Evolutionary conservation across 2,888 invertebrate species (phyloP).

Genomic region (Tetragonisca angustula): DNA sequence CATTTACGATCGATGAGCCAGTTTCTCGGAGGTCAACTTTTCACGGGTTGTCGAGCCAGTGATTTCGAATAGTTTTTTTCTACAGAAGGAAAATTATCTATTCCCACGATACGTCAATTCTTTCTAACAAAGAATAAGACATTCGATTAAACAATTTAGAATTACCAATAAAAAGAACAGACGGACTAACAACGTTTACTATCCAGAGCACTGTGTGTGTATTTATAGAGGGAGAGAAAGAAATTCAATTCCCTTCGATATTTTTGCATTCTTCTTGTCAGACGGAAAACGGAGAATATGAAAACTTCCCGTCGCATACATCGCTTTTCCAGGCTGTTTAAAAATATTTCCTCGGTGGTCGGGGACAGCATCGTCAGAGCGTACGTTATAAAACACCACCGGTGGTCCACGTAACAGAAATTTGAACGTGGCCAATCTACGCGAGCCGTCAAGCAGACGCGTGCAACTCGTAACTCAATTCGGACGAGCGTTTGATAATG

Average conservation of each 20-base stretch:
- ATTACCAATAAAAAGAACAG: too few relatives aligned
- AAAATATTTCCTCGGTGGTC: background rate
- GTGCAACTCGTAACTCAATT: slow-evolving; percentile 2
- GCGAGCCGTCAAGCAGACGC: background rate
- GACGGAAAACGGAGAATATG: background rate
- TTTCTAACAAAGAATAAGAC: too few relatives aligned
- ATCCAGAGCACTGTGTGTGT: too few relatives aligned
- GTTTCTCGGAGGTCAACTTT: slow-evolving; percentile 60
- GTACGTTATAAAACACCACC: background rate
- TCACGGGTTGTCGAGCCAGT: slow-evolving; percentile 2
- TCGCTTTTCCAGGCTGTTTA: background rate
- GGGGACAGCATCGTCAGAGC: background rate
- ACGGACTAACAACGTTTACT: too few relatives aligned
- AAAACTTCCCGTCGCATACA: too few relatives aligned
- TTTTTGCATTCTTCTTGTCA: too few relatives aligned
- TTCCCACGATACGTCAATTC: background rate
- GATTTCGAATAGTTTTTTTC: slow-evolving; percentile 4
- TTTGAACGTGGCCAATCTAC: background rate
- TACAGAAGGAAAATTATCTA: background rate
- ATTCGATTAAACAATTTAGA: too few relatives aligned
- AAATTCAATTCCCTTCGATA: background rate
- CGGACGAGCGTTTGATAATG: slow-evolving; percentile 1
- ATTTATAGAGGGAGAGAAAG: too few relatives aligned
- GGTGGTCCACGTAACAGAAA: background rate
- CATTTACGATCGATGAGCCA: slow-evolving; percentile 73